Percentiles rank a stretch among this genome's conserved stretches.
Conservation (phyloP, 2,888 invertebrate species). For the Agonum fuliginosum region DNA sequence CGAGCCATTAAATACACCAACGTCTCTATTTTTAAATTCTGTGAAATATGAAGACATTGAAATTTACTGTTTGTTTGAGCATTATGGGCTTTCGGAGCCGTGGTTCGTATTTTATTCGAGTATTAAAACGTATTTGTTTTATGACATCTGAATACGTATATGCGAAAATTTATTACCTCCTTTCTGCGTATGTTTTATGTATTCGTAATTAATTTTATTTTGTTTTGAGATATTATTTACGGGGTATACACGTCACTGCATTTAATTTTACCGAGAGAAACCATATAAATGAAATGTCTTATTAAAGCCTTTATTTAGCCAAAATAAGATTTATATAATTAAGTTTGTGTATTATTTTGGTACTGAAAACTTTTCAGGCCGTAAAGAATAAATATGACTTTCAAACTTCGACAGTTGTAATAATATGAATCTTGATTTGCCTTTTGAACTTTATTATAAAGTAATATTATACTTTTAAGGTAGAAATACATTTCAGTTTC, state of each 20-base stretch:
- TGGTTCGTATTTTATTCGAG: slow-evolving; percentile 17
- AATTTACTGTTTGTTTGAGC: slow-evolving; percentile 16
- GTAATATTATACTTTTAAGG: too few species aligned
- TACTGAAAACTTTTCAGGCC: too few species aligned
- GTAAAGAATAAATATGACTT: too few species aligned
- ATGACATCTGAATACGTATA: slow-evolving; percentile 34
- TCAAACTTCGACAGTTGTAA: too few species aligned
- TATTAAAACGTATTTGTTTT: slow-evolving; percentile 36
- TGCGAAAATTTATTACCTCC: slow-evolving; percentile 26
- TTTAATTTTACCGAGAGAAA: too few species aligned
- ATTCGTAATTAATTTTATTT: slow-evolving; percentile 36
- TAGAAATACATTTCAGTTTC: too few species aligned
- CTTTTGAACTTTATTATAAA: too few species aligned
- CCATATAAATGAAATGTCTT: too few species aligned
- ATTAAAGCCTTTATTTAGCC: too few species aligned
- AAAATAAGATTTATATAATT: too few species aligned
- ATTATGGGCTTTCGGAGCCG: slow-evolving; percentile 19
- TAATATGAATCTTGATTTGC: too few species aligned
- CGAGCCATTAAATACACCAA: neutral
- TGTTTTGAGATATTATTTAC: slow-evolving; percentile 28
- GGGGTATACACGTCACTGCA: neutral
- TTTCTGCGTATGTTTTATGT: slow-evolving; percentile 7
- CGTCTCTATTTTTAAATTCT: slow-evolving; percentile 8
- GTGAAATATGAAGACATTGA: slow-evolving; percentile 14
- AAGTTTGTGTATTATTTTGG: too few species aligned